These are phyloP conservation scores for Aplysia californica DNA, from an alignment of 1,140 invertebrate genomes.

Conservation along the genomic window DNA sequence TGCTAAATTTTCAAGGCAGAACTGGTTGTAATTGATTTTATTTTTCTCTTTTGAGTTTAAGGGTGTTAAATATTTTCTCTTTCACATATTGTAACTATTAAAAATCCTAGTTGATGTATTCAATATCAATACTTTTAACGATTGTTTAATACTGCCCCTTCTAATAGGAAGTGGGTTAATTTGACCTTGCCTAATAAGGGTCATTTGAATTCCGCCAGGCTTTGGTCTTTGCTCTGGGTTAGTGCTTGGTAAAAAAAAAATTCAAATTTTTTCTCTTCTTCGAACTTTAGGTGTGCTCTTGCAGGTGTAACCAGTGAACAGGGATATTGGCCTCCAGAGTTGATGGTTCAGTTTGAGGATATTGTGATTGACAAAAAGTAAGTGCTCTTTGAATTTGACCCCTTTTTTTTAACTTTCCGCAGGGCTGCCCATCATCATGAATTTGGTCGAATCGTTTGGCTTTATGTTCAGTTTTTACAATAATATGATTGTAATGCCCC, in stretches of 20 bases:
- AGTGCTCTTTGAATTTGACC: conserved; percentile 19
- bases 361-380: conserved; percentile 44
- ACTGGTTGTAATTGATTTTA: too few species aligned
- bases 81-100: too few species aligned
- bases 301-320: conserved; percentile 43
- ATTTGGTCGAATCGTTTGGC: too few species aligned
- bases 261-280: neutral
- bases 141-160: neutral
- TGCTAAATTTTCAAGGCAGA: too few species aligned
- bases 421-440: too few species aligned
- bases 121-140: neutral
- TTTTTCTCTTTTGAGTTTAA: too few species aligned
- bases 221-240: neutral
- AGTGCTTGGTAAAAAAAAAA: conserved; percentile 1
- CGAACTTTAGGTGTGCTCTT: conserved; percentile 74
- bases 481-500: neutral
- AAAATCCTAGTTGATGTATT: too few species aligned
- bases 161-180: neutral
- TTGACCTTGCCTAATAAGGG: neutral
- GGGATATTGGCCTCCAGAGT: conserved; percentile 59
- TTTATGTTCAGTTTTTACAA: neutral
- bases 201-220: neutral
- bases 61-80: too few species aligned
- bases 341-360: conserved; percentile 60
- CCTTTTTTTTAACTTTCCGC: neutral